Evolutionary conservation across 2,888 invertebrate species (phyloP), one percentile per base, ranked within the genome.

Genomic region (Flabesymbios commensalis): DNA sequence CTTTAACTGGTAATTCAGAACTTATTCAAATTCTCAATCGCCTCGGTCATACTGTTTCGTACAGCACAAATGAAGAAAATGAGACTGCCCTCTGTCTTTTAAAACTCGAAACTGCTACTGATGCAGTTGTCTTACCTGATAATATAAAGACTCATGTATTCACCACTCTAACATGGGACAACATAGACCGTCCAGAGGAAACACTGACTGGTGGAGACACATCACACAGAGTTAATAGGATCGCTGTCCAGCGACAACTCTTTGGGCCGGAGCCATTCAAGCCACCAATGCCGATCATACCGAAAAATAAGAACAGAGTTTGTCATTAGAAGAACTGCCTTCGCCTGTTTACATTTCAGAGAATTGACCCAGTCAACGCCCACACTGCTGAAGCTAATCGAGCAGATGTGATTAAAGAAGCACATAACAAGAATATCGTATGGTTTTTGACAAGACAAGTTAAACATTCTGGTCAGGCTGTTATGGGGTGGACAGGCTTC

Each of bases 161-260:
- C 39, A 65, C 61, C 31, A 65, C 17, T 26, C 45, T 68, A 4
- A 65, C 63, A 17, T 72, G 55, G 51, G 66, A 68, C 52, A 72
- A 72, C 55, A 74, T 70, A 36, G 72, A 72, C 57, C 53, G 67
- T 36, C 62, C 65, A 10, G 68, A 73, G 56, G 67, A 72, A 26
- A 63, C 63, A n/a, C 60, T 70, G 5, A 69, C 43, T 31, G 67
- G 70, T 4, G 59, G 52, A 43, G 69, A 61, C 7, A 71, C 70
- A 26, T 64, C 68, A 14, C 68, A 69, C 45, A 31, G 69, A 24
- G 67, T 74, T 10, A 72, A 72, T 59, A 64, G 68, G 2, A 73
- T 70, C 33, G 65, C 49, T 3, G 60, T 70, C 28, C 65, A 70
- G 33, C 36, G 61, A n/a, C 51, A 54, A 45, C 28, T 64, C n/a